phyloP scores from a whole-genome alignment of 2,888 invertebrate species.

The Plutella xylostella region DNA sequence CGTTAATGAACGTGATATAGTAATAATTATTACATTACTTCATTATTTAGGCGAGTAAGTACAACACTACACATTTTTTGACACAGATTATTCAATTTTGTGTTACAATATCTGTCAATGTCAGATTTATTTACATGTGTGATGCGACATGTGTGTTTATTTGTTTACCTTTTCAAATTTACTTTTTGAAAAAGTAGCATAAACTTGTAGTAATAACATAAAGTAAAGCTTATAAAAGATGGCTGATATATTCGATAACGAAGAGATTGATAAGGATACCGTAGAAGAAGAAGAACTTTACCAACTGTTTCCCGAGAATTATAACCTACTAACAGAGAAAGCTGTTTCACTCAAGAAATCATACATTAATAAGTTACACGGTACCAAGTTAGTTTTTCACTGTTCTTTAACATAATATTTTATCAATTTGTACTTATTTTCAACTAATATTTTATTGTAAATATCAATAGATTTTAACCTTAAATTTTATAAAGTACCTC shows the following conservation, averaged over 20 bases:
- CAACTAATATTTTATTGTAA: too few relatives aligned
- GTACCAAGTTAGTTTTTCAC: constrained; percentile 58
- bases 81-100: too few relatives aligned
- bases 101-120: constrained; percentile 2
- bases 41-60: too few relatives aligned
- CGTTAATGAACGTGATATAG: too few relatives aligned
- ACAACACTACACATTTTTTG: too few relatives aligned
- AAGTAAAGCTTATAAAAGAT: too few relatives aligned
- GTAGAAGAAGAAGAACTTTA: constrained; percentile 34
- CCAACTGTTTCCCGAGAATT: constrained; percentile 40
- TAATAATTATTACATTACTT: too few relatives aligned
- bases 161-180: background rate
- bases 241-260: constrained; percentile 49
- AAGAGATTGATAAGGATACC: constrained; percentile 47
- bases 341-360: constrained; percentile 62
- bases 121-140: background rate
- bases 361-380: constrained; percentile 72
- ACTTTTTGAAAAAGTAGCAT: background rate
- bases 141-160: background rate
- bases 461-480: too few relatives aligned
- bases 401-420: background rate
- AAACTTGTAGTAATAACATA: background rate
- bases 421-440: too few relatives aligned
- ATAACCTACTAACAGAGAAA: constrained; percentile 54
- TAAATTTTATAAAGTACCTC: too few relatives aligned